Conservation (phyloP, 2,888 invertebrate genomes). For the Neuroscelio doddi region DNA sequence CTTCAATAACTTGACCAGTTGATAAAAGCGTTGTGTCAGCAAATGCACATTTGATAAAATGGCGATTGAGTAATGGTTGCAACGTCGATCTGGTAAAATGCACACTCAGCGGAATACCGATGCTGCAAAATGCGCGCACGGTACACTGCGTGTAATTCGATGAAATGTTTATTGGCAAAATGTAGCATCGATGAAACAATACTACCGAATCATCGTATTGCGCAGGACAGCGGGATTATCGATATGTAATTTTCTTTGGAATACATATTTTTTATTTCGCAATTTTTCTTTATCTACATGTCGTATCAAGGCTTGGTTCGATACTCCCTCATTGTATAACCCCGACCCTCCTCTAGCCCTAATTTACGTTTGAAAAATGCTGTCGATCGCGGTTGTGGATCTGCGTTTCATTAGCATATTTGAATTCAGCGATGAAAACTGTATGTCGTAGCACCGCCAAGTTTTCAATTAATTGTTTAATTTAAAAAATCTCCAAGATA, state of each 20-base stretch:
- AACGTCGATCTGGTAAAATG: constrained; percentile 35
- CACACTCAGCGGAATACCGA: constrained; percentile 28
- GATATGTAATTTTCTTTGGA: neutral
- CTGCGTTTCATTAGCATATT: no score
- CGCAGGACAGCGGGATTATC: no score
- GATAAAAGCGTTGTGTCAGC: constrained; percentile 40
- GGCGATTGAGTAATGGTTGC: constrained; percentile 37
- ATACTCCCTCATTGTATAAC: no score
- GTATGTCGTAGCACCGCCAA: no score
- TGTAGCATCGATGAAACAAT: constrained; percentile 27
- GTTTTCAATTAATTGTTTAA: no score
- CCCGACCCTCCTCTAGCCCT: no score
- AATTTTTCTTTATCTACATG: constrained; percentile 50
- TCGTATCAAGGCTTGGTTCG: constrained; percentile 52
- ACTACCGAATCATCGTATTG: constrained; percentile 7
- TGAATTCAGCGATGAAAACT: no score
- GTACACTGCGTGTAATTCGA: constrained; percentile 32
- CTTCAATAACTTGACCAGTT: constrained; percentile 37
- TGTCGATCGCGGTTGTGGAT: no score
- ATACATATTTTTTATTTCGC: constrained; percentile 13
- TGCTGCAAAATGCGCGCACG: constrained; percentile 26
- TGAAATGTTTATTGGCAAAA: constrained; percentile 35
- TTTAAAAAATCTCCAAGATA: no score
- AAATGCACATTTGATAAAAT: constrained; percentile 40
- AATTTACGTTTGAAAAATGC: no score